Percentiles rank a stretch among this genome's conserved stretches.
phyloP scores from a whole-genome alignment of 2,888 invertebrate species.

The Cheilosia pagana region DNA sequence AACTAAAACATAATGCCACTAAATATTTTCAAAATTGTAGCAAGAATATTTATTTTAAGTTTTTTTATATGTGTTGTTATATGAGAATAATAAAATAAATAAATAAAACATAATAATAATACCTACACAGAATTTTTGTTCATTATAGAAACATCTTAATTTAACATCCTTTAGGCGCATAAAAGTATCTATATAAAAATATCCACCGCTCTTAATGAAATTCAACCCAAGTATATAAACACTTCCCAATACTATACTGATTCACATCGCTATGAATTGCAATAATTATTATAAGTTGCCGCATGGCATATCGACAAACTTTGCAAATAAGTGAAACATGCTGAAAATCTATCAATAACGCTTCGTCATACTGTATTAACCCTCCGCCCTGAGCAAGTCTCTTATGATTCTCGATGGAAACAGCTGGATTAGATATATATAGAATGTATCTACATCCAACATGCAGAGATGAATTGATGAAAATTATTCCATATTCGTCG shows the following conservation, averaged over 20 bases:
- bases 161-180: no score
- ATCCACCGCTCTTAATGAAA: conserved; percentile 30
- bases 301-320: conserved; percentile 70
- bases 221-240: conserved; percentile 27
- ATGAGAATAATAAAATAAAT: no score
- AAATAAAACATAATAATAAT: no score
- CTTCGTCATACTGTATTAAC: conserved; percentile 67
- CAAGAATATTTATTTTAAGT: no score
- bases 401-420: conserved; percentile 8
- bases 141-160: no score
- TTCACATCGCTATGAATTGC: conserved; percentile 69
- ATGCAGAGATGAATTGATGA: conserved; percentile 55
- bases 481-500: conserved; percentile 52
- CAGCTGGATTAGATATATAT: conserved; percentile 51
- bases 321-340: conserved; percentile 73
- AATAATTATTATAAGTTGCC: conserved; percentile 53
- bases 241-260: conserved; percentile 30
- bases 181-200: no score
- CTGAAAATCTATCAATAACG: conserved; percentile 73
- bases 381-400: conserved; percentile 41
- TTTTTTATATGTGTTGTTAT: no score
- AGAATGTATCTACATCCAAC: conserved; percentile 17
- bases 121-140: no score
- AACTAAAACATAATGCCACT: no score
- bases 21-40: no score